A percentile compares a stretch with the other conserved stretches of the same genome.
Conservation (phyloP, 2,888 invertebrate genomes). For the Tenthredo mesomela region DNA sequence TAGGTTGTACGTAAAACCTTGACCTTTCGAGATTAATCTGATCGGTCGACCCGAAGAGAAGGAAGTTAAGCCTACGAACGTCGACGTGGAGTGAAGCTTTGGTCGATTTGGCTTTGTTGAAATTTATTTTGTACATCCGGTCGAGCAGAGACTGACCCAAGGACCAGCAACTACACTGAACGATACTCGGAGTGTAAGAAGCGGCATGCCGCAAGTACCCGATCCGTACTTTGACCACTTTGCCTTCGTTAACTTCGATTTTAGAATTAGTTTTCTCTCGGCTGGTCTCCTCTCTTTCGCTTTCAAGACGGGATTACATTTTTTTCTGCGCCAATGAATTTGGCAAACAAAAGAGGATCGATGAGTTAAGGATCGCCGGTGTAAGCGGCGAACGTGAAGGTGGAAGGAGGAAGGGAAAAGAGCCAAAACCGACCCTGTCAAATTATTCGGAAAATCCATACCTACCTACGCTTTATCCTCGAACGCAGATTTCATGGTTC, state of each 20-base stretch:
- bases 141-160: not conserved
- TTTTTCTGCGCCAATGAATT: constrained; percentile 63
- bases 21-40: constrained; percentile 63
- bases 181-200: not conserved
- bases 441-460: constrained; percentile 71
- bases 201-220: not conserved
- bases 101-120: constrained; percentile 53
- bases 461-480: constrained; percentile 19
- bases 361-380: constrained; percentile 22
- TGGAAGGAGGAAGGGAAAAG: constrained; percentile 31
- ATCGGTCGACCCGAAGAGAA: constrained; percentile 65
- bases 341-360: constrained; percentile 64
- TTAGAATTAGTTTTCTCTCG: constrained; percentile 42
- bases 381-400: not conserved
- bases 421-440: constrained; percentile 59
- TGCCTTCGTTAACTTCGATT: constrained; percentile 49
- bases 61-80: constrained; percentile 43
- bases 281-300: constrained; percentile 56
- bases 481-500: constrained; percentile 36
- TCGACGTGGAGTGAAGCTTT: constrained; percentile 14
- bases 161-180: not conserved
- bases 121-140: constrained; percentile 47
- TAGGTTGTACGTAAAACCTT: not conserved
- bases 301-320: constrained; percentile 60
- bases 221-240: constrained; percentile 41